Evolutionary conservation across 2,888 invertebrate genomes (phyloP).

Genomic region (Ypsolopha sequella): DNA sequence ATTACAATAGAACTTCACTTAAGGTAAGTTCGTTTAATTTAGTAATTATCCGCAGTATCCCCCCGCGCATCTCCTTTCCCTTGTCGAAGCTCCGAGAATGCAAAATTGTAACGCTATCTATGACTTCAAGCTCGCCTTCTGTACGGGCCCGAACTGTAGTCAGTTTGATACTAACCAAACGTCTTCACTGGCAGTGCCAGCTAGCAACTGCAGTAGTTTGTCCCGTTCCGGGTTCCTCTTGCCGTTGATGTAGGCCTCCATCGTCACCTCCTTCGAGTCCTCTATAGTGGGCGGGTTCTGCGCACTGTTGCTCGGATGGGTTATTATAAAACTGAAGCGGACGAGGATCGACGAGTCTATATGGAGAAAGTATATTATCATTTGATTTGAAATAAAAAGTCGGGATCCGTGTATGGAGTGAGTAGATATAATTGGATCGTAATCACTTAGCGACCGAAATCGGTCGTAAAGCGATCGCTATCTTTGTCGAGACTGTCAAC

Average conservation of each 20-base stretch:
- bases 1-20: no score
- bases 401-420: no score
- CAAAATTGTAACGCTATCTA: no score
- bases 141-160: background rate
- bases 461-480: no score
- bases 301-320: constrained; percentile 79
- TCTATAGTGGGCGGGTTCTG: constrained; percentile 78
- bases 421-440: no score
- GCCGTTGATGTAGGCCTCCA: constrained; percentile 59
- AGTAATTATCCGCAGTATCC: no score
- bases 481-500: no score
- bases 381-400: background rate
- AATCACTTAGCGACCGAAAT: no score
- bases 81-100: no score
- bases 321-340: constrained; percentile 80
- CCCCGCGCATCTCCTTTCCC: no score
- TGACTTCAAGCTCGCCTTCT: no score
- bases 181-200: constrained; percentile 37
- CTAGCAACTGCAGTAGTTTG: constrained; percentile 74
- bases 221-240: constrained; percentile 72
- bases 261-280: constrained; percentile 69
- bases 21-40: no score
- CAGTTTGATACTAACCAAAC: constrained; percentile 45
- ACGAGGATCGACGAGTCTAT: constrained; percentile 73
- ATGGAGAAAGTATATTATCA: constrained; percentile 11